Evolutionary conservation across 2,797 vertebrate genomes (phyloP), one percentile per base, ranked within the genome.

Genomic region (Phoeniculus purpureus): DNA sequence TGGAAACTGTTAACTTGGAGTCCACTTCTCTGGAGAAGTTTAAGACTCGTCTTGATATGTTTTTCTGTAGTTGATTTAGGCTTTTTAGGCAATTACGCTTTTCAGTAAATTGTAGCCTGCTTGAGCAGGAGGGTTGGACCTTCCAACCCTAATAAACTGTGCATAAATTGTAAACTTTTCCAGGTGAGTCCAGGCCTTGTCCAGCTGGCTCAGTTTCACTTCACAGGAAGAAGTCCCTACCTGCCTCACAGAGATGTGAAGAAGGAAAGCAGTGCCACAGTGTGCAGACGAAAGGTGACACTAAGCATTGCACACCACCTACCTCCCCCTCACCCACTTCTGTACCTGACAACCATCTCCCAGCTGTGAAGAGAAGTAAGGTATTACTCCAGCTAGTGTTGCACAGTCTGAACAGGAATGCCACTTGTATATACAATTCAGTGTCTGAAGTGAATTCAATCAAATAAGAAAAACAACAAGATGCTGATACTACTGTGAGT

Each of bases 341-440:
- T 61, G 11, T 43, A 75, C 26, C 37, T 81, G 71, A 56, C 59
- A 92, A 37, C 47, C 65, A 77, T 58, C 80, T 73, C 32, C 85
- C 85, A 93, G 85, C 64, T 70, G 15, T 76, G 37, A 93, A 86
- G 21, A 91, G 54, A 89, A 87, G 45, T n/a, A 37, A 54, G 34
- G 52, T 56, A 55, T 20, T 59, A n/a, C 21, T 68, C 15, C 4
- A 2, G 29, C 50, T 81, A 88, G 51, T 40, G 74, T 77, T 3
- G 20, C 25, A 51, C 29, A 58, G 3, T 60, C 67, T 71, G 48
- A 89, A 81, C 16, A 66, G 22, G 20, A 6, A 58, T 23, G 6
- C 7, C 20, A 22, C 32, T 67, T 60, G n/a, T 15, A 54, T 54
- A 37, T 25, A 56, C 31, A 81, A 51, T 65, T 43, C 32, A 31